Percentiles rank a stretch among this genome's conserved stretches.
phyloP scores from a whole-genome alignment of 2,888 invertebrate genomes.

The Dolichomitus sp. region DNA sequence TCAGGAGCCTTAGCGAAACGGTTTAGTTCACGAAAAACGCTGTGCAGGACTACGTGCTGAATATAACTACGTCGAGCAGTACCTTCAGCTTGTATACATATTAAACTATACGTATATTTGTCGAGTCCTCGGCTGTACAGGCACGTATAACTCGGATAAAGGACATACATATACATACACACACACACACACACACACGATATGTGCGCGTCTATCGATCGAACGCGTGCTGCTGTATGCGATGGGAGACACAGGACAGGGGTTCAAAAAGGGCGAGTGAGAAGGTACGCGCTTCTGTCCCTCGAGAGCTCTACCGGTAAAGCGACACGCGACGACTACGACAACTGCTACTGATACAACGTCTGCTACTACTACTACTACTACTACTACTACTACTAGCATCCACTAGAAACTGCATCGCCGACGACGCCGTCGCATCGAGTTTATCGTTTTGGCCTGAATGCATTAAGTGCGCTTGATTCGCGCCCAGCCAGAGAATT shows the following conservation, averaged over 20 bases:
- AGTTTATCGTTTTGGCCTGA: slow-evolving; percentile 78
- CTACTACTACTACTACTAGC: background rate
- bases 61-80: background rate
- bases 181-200: slow-evolving; percentile 17
- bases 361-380: background rate
- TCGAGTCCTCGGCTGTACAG: slow-evolving; percentile 24
- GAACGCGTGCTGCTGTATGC: slow-evolving; percentile 4
- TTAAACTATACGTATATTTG: slow-evolving; percentile 2
- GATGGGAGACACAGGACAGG: slow-evolving; percentile 9
- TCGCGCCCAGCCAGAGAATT: slow-evolving; percentile 74
- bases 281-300: slow-evolving; percentile 37
- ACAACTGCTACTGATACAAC: slow-evolving; percentile 22
- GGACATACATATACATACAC: slow-evolving; percentile 2
- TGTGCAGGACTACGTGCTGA: background rate
- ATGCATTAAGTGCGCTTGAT: slow-evolving; percentile 78
- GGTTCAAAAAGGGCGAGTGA: slow-evolving; percentile 26
- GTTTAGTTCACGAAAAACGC: slow-evolving; percentile 24
- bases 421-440: slow-evolving; percentile 62
- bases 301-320: slow-evolving; percentile 28
- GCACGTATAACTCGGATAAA: slow-evolving; percentile 35
- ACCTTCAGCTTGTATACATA: slow-evolving; percentile 3
- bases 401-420: background rate
- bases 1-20: background rate
- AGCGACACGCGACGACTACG: slow-evolving; percentile 46
- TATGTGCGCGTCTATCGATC: slow-evolving; percentile 25